These are phyloP conservation scores for Drosophila multiciliata DNA, from an alignment of 2,888 invertebrate species.

Conservation along the genomic window DNA sequence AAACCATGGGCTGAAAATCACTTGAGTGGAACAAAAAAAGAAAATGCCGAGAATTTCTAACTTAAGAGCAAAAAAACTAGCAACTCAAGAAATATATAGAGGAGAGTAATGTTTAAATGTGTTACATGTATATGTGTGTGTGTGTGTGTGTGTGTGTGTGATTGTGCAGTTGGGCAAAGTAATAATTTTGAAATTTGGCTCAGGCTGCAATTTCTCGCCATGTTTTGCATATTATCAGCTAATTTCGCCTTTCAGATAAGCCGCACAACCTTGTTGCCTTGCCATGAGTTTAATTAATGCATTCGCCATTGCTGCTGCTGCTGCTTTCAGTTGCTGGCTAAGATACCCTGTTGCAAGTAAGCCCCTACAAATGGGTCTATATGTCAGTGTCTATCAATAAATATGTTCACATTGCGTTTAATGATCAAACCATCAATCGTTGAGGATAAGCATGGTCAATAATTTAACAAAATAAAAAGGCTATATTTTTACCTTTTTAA, in stretches of 20 bases:
- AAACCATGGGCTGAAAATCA: slow-evolving; percentile 11
- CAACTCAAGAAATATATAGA: slow-evolving; percentile 6
- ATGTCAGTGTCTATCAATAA: background rate
- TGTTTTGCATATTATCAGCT: slow-evolving; percentile 81
- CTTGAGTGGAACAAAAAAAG: slow-evolving; percentile 11
- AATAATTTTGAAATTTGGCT: slow-evolving; percentile 76
- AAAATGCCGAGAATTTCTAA: slow-evolving; percentile 12
- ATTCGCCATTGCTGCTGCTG: slow-evolving; percentile 60
- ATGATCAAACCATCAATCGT: background rate
- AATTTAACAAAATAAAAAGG: background rate
- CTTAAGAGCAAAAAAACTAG: background rate
- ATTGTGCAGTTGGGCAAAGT: slow-evolving; percentile 65
- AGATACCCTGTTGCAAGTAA: slow-evolving; percentile 29
- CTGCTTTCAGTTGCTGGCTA: slow-evolving; percentile 27
- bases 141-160: slow-evolving; percentile 9
- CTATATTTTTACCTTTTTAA: background rate
- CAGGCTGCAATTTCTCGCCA: slow-evolving; percentile 73
- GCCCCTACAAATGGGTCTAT: background rate
- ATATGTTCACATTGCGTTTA: background rate
- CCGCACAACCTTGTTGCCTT: slow-evolving; percentile 68
- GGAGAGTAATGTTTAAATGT: slow-evolving; percentile 5
- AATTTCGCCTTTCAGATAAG: slow-evolving; percentile 78
- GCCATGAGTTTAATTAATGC: slow-evolving; percentile 78
- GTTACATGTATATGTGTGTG: background rate
- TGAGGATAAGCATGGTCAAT: background rate